Conservation (phyloP, 2,888 invertebrate species). For the Cantharis rustica region DNA sequence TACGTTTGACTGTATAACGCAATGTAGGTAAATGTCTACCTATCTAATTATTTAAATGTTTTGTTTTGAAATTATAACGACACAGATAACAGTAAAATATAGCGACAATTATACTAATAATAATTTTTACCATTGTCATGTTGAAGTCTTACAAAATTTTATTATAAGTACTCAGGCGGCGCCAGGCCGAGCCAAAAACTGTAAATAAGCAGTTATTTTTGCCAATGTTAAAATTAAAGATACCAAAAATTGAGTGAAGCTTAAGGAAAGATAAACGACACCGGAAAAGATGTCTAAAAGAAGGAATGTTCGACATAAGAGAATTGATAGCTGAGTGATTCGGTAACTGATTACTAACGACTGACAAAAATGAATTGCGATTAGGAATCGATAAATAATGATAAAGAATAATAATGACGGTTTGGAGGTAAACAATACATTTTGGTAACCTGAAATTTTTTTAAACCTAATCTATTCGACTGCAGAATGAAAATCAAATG, state of each 20-base stretch:
- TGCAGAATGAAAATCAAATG: too few species aligned
- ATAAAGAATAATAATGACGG: background rate
- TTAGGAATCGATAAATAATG: background rate
- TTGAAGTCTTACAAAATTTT: too few species aligned
- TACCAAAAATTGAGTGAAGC: background rate
- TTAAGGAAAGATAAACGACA: background rate
- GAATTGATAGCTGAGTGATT: background rate
- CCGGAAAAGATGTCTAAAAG: background rate
- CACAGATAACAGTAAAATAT: too few species aligned
- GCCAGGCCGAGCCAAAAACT: too few species aligned
- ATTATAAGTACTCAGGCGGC: too few species aligned
- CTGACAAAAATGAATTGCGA: background rate
- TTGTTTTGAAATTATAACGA: background rate
- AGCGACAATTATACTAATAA: too few species aligned
- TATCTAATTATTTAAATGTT: background rate
- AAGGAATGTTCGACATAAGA: background rate
- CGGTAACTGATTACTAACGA: background rate
- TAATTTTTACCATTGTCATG: too few species aligned
- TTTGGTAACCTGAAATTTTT: background rate
- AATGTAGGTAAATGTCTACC: background rate
- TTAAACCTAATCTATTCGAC: background rate
- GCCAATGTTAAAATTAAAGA: too few species aligned
- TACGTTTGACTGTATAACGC: background rate
- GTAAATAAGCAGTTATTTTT: too few species aligned
- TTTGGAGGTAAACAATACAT: background rate